These are phyloP conservation scores for Spatulosminthurus flaviceps DNA, from an alignment of 2,888 invertebrate species.

Conservation along the genomic window DNA sequence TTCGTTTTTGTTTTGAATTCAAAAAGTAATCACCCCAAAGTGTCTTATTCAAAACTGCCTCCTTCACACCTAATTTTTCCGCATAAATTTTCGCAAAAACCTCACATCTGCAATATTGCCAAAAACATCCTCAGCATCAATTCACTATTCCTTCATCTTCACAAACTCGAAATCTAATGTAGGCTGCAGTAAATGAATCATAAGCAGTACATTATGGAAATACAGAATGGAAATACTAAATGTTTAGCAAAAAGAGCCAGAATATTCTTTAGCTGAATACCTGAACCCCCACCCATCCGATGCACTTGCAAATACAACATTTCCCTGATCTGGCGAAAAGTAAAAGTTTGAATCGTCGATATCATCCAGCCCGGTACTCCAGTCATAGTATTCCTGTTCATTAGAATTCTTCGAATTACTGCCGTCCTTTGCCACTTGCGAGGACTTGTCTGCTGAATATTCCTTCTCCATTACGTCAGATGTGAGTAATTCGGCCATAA, in stretches of 20 bases:
- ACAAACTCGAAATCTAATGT: no score
- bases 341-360: conserved; percentile 87
- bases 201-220: no score
- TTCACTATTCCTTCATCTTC: no score
- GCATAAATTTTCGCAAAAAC: conserved; percentile 85
- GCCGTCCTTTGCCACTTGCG: not conserved
- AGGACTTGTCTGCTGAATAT: conserved; percentile 63
- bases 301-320: conserved; percentile 96
- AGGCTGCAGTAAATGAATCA: no score
- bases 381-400: conserved; percentile 70
- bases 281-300: conserved; percentile 92
- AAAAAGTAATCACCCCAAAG: conserved; percentile 96
- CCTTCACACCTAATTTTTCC: conserved; percentile 78
- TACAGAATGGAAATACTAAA: no score
- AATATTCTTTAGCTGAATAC: no score
- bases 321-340: conserved; percentile 92
- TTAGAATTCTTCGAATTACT: not conserved
- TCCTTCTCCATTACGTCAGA: conserved; percentile 78
- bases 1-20: conserved; percentile 82
- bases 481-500: conserved; percentile 87
- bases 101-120: conserved; percentile 73
- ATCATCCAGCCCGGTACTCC: conserved; percentile 83
- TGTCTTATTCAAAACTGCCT: conserved; percentile 77
- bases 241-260: no score
- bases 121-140: no score